Evolutionary conservation across 2,888 invertebrate genomes (phyloP), one percentile per base, ranked within the genome.

Genomic region (Drosophila nigricruria): DNA sequence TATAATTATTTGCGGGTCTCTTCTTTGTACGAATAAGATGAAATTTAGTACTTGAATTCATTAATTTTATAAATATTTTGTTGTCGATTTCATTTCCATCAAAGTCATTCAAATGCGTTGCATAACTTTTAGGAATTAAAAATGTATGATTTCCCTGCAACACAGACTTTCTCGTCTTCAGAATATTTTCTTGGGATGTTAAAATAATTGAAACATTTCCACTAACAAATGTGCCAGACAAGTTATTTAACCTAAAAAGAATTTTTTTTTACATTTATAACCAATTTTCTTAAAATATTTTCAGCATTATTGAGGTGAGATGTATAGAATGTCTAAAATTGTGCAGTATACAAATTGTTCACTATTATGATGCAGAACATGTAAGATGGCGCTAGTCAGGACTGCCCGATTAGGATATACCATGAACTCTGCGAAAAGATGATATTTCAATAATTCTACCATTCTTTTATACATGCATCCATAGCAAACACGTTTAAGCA

Each of bases 161-260:
- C 23, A 81, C 42, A 8, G 82, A 77, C 20, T 77, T 77, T 30
- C 73, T 81, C 60, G 86, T 74, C 38, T 84, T 77, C 34, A 90
- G 73, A 53, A 90, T 81, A 67, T 90, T 89, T 52, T 87, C 81
- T 82, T 90, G 88, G 40, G 89, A 89, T 62, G 89, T 90, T 68
- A 92, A 89, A 67, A 91, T 76, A 77, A 91, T 82, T 75, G 92
- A 91, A 42, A 92, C 70, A 76, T 92, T 89, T 65, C 74, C 82
- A 65, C 81, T 83, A 50, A 83, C 83, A 79, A 77, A 89, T 59
- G 88, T 85, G 63, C 90, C 91, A 16, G 83, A 82, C 56, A 91
- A 71, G 63, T 84, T 91, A 68, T 85, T 90, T 49, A 91, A 79
- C 32, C 91, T 91, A 43, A 10, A 53, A 58, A 5, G 32, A 20